Evolutionary conservation across 2,888 invertebrate species (phyloP).

Genomic region (Leptopilina drosophilae): DNA sequence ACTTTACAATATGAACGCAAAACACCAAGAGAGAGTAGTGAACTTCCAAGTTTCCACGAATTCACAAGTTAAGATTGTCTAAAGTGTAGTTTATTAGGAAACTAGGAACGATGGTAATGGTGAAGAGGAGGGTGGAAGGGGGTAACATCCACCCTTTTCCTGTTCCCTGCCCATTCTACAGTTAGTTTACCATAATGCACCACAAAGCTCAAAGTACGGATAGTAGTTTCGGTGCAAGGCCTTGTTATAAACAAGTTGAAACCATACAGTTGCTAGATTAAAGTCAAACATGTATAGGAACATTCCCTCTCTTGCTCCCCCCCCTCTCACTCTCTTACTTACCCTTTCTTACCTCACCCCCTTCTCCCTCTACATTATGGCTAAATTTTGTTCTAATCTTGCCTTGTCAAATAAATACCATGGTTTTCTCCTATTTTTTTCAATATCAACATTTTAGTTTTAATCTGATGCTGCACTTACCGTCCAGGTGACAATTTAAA

Average conservation of each 20-base stretch:
- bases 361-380: too few species aligned
- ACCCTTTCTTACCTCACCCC: too few species aligned
- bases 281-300: not conserved
- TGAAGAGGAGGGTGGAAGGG: not conserved
- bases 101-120: slow-evolving; percentile 50
- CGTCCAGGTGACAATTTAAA: too few species aligned
- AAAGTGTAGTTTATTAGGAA: slow-evolving; percentile 60
- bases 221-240: not conserved
- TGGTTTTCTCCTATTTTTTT: too few species aligned
- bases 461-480: too few species aligned
- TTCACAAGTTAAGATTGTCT: slow-evolving; percentile 54
- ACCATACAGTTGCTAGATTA: not conserved
- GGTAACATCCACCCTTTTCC: slow-evolving; percentile 29
- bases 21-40: slow-evolving; percentile 13
- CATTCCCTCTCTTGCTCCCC: too few species aligned
- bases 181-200: slow-evolving; percentile 34
- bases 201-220: not conserved
- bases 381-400: too few species aligned
- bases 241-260: slow-evolving; percentile 24
- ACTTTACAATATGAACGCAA: not conserved
- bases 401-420: too few species aligned
- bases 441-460: too few species aligned
- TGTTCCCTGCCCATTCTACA: slow-evolving; percentile 37
- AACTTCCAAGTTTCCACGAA: slow-evolving; percentile 49
- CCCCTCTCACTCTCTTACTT: too few species aligned